These are phyloP conservation scores for Agonopterix heracliana DNA, from an alignment of 2,888 invertebrate genomes.

Conservation along the genomic window DNA sequence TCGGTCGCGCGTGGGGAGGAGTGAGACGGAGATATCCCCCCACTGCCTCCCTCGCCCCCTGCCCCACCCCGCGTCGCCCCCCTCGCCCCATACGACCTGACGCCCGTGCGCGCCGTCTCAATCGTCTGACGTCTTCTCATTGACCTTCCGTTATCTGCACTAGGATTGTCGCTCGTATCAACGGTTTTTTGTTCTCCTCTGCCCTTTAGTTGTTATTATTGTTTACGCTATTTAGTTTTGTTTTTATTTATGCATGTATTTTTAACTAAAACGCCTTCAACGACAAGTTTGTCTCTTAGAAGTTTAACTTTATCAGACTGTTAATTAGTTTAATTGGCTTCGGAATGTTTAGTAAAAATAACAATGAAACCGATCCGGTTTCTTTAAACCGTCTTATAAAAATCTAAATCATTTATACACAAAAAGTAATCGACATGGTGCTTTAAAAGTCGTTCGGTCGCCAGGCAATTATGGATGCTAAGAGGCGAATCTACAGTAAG, in stretches of 20 bases:
- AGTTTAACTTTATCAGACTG: too few relatives aligned
- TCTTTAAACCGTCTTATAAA: too few relatives aligned
- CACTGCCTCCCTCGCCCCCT: conserved; percentile 19
- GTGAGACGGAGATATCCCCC: conserved; percentile 36
- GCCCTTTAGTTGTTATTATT: background rate
- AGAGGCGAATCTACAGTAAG: conserved; percentile 73
- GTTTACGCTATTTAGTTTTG: background rate
- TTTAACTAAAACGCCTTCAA: too few relatives aligned
- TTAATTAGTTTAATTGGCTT: too few relatives aligned
- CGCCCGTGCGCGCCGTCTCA: conserved; percentile 42
- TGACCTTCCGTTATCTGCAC: conserved; percentile 72
- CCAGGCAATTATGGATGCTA: conserved; percentile 71
- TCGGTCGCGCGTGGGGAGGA: conserved; percentile 49
- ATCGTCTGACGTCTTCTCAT: conserved; percentile 62
- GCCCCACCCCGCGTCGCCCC: conserved; percentile 21
- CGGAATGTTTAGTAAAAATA: too few relatives aligned
- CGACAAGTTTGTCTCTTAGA: too few relatives aligned
- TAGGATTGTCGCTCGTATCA: conserved; percentile 41
- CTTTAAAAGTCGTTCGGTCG: conserved; percentile 57
- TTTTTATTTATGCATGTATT: background rate
- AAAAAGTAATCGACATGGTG: conserved; percentile 11
- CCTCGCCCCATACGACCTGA: conserved; percentile 19
- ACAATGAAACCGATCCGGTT: too few relatives aligned
- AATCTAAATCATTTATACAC: background rate
- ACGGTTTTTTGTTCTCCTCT: background rate